phyloP scores from a whole-genome alignment of 2,797 vertebrate genomes.

The Zalophus californianus region DNA sequence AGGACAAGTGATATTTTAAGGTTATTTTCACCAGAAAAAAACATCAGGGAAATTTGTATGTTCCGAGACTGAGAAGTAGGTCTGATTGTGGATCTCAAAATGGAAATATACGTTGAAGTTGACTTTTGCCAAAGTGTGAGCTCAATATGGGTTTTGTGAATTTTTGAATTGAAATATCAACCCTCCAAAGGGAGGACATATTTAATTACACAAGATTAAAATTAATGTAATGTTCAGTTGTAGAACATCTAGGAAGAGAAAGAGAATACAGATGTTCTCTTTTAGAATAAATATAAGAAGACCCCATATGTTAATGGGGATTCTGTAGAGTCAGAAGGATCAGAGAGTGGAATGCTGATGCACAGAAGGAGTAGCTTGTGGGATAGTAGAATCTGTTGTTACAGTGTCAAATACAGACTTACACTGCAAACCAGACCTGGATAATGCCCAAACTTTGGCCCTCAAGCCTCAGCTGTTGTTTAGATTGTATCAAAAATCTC shows the following conservation, averaged over 20 bases:
- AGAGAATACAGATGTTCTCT: neutral
- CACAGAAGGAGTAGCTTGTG: neutral
- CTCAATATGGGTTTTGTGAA: neutral
- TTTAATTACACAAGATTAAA: neutral
- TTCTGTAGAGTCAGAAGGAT: neutral
- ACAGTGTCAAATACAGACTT: neutral
- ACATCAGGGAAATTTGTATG: neutral
- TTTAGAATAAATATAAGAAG: neutral
- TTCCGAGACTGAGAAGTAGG: neutral
- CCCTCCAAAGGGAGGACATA: neutral
- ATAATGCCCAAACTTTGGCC: neutral
- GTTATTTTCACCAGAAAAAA: neutral
- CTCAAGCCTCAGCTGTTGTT: neutral
- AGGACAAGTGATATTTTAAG: neutral
- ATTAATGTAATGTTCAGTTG: neutral
- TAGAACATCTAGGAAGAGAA: neutral
- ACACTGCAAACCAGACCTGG: neutral
- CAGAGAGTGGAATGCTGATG: neutral
- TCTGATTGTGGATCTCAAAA: neutral
- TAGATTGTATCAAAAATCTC: neutral
- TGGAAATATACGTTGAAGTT: neutral
- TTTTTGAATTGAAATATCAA: conserved; percentile 19
- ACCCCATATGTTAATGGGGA: neutral
- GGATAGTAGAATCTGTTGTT: neutral
- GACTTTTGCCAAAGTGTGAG: neutral